A percentile compares a stretch with the other conserved stretches of the same genome.
phyloP scores from a whole-genome alignment of 30 jellyfish, hydroid and myxozoan species.

The Hydra vulgaris region DNA sequence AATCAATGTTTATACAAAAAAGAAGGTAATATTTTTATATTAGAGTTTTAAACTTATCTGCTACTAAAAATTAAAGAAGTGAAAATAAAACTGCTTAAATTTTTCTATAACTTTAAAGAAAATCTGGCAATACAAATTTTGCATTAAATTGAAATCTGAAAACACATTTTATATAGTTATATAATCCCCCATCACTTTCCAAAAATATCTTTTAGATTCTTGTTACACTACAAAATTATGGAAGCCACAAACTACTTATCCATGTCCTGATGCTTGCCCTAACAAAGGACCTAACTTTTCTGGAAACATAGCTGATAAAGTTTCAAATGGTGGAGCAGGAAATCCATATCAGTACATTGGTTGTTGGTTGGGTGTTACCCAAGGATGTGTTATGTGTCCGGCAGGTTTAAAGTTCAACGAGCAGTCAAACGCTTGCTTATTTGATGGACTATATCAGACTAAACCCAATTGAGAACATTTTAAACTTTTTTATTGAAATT shows the following conservation, averaged over 20 bases:
- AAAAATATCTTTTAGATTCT: not conserved
- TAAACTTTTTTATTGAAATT: too few species aligned
- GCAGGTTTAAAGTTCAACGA: constrained; percentile 5
- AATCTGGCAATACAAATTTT: not conserved
- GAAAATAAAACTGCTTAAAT: too few species aligned
- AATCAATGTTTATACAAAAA: constrained; percentile 14
- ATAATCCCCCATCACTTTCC: too few species aligned
- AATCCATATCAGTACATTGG: constrained; percentile 1
- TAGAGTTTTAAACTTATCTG: too few species aligned
- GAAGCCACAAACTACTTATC: constrained; percentile 2
- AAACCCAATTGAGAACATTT: not conserved
- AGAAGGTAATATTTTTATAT: constrained; percentile 3
- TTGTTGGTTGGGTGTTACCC: not conserved
- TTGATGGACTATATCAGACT: not conserved
- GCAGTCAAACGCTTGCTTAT: not conserved
- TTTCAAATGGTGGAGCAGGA: not conserved
- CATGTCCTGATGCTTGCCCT: constrained; percentile 4
- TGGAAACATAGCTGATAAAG: not conserved
- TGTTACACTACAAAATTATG: not conserved
- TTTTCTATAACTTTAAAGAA: not conserved
- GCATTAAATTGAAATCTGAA: not conserved
- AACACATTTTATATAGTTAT: too few species aligned
- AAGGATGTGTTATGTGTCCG: constrained; percentile 1
- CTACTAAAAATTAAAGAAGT: too few species aligned
- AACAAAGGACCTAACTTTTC: not conserved